A percentile compares a stretch with the other conserved stretches of the same genome.
These are phyloP conservation scores for Apaloderma vittatum DNA, from an alignment of 2,113 vertebrate genomes.

Conservation along the genomic window DNA sequence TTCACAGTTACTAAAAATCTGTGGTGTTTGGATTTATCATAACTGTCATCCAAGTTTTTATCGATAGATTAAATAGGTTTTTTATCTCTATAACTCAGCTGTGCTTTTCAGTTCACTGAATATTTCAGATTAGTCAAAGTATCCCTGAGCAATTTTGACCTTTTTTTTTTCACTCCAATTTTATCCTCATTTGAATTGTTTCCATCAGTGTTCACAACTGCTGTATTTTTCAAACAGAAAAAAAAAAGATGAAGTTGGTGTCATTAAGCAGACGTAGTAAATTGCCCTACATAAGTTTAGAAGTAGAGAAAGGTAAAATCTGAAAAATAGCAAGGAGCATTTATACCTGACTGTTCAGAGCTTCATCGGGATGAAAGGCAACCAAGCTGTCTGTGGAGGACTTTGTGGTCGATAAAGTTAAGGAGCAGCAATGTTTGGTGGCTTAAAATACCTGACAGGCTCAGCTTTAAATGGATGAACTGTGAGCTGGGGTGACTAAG, in stretches of 20 bases:
- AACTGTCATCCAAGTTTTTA: not conserved
- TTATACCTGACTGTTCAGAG: not conserved
- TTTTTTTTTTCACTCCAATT: not conserved
- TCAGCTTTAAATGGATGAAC: not conserved
- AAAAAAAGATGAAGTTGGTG: not conserved
- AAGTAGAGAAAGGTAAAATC: not conserved
- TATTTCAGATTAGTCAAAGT: not conserved
- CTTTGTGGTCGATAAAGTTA: not conserved
- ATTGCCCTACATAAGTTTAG: not conserved
- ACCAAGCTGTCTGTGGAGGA: not conserved
- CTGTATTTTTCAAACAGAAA: not conserved
- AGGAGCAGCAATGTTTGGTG: not conserved
- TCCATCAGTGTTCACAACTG: not conserved
- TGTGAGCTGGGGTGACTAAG: not conserved
- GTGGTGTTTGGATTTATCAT: not conserved
- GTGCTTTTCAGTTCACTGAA: not conserved
- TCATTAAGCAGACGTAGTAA: not conserved
- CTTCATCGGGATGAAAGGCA: not conserved
- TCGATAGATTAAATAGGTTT: not conserved
- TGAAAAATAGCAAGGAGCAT: not conserved
- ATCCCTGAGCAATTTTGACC: not conserved
- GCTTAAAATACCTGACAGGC: not conserved
- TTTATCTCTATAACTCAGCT: not conserved
- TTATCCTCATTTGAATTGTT: not conserved
- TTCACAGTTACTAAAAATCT: not conserved